A percentile compares a stretch with the other conserved stretches of the same genome.
phyloP scores from a whole-genome alignment of 2,113 vertebrate species.

The Glareola pratincola region DNA sequence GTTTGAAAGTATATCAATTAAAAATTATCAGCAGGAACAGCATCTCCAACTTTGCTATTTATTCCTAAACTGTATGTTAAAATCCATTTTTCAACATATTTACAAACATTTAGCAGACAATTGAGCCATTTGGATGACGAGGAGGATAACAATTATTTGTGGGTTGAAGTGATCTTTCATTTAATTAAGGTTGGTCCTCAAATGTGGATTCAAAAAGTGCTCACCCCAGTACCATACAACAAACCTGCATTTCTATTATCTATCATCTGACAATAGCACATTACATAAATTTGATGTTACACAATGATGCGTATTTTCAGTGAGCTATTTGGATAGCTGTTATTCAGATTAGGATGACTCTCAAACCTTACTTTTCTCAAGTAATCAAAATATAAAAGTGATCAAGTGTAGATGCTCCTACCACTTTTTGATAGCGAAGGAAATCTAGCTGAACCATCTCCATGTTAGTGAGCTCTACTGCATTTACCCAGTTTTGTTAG shows the following conservation, averaged over 20 bases:
- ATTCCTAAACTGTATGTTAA: background rate
- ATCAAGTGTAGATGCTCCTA: background rate
- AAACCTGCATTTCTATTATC: background rate
- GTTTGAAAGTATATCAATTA: background rate
- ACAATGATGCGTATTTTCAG: background rate
- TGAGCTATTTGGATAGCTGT: background rate
- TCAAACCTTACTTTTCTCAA: background rate
- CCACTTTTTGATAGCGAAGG: background rate
- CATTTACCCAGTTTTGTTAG: slow-evolving; percentile 7
- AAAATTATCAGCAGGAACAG: background rate
- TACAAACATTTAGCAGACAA: background rate
- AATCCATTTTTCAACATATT: background rate
- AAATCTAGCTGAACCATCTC: background rate
- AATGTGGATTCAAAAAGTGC: background rate
- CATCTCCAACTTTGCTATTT: background rate
- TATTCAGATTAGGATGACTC: background rate
- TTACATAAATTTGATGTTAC: slow-evolving; percentile 15
- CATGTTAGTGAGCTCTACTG: background rate
- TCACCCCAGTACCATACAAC: background rate
- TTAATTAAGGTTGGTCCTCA: background rate
- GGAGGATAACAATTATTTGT: background rate
- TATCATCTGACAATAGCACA: background rate
- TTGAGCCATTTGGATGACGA: background rate
- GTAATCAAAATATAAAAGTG: background rate
- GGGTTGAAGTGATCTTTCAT: background rate